phyloP scores from a whole-genome alignment of 2,797 vertebrate species.

The Scolopax bukidnonensis region DNA sequence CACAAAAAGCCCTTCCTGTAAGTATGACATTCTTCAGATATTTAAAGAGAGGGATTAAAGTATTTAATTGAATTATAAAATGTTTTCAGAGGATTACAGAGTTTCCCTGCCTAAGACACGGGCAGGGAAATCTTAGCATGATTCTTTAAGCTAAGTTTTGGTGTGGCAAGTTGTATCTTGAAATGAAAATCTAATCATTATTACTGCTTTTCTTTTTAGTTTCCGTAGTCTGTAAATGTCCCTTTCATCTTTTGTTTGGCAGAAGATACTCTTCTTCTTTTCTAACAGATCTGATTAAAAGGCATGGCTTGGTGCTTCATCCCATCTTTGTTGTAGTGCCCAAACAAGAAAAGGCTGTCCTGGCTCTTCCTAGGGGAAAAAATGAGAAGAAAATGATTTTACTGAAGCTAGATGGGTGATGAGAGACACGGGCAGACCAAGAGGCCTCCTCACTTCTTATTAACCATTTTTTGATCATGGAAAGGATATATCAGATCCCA shows the following conservation, averaged over 20 bases:
- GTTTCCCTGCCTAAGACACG: not conserved
- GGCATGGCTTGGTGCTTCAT: not conserved
- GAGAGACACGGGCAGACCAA: not conserved
- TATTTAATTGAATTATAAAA: slow-evolving; percentile 33
- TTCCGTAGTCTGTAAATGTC: not conserved
- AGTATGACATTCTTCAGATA: slow-evolving; percentile 5
- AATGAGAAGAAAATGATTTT: not conserved
- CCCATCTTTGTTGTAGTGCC: not conserved
- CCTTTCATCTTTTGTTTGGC: not conserved
- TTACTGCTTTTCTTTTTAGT: not conserved
- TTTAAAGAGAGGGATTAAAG: slow-evolving; percentile 28
- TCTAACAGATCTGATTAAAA: not conserved
- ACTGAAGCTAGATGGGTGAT: not conserved
- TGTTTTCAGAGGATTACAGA: slow-evolving; percentile 9
- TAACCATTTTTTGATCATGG: not conserved
- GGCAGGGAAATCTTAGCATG: not conserved
- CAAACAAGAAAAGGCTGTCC: not conserved
- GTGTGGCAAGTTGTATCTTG: not conserved
- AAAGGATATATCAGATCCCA: not conserved
- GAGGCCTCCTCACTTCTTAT: not conserved
- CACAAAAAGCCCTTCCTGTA: not conserved
- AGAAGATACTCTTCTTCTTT: not conserved
- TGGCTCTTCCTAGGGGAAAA: not conserved
- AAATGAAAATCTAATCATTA: not conserved
- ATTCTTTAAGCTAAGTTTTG: slow-evolving; percentile 2